Evolutionary conservation across 1,140 invertebrate species (phyloP).

Genomic region (Bombus sylvicola): DNA sequence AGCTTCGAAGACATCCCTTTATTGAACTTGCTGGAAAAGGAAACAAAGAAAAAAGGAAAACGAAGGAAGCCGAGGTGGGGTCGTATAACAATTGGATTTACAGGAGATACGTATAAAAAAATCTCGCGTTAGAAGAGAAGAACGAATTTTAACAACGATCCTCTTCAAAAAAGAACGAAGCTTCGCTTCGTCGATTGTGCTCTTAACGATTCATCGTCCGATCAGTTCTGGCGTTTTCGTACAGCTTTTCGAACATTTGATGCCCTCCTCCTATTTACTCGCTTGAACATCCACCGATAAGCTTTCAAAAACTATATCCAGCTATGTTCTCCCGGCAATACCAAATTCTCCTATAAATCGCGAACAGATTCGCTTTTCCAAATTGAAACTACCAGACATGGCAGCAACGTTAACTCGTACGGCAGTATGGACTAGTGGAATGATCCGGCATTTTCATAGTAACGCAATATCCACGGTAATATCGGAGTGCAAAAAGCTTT

Average conservation of each 20-base stretch:
- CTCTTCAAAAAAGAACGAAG: not conserved
- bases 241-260: not conserved
- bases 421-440: not conserved
- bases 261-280: not conserved
- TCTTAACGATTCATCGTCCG: not conserved
- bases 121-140: not conserved
- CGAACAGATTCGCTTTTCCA: not conserved
- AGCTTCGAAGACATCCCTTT: constrained; percentile 5
- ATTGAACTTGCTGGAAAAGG: not conserved
- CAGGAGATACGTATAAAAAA: not conserved
- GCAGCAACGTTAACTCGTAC: not conserved
- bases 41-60: not conserved
- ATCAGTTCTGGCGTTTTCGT: not conserved
- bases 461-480: not conserved
- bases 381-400: not conserved
- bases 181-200: not conserved
- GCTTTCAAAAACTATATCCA: not conserved
- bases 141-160: not conserved
- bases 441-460: not conserved
- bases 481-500: too few relatives aligned
- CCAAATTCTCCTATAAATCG: not conserved
- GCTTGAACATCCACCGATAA: constrained; percentile 33
- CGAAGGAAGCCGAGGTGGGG: not conserved
- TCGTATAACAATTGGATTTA: not conserved
- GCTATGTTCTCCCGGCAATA: not conserved